Conservation (phyloP, 1,140 invertebrate genomes). For the Lethrus apterus region DNA sequence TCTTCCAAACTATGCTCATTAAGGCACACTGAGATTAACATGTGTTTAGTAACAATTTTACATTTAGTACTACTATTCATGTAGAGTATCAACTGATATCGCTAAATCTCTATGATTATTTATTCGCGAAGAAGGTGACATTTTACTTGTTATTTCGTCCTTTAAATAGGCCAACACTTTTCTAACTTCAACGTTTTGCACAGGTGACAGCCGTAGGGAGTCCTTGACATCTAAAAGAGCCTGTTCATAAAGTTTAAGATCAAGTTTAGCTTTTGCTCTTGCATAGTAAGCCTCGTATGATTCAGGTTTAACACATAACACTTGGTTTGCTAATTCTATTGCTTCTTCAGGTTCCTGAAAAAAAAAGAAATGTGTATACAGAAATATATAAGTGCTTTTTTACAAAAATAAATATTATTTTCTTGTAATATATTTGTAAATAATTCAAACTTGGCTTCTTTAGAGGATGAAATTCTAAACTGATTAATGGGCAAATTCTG, state of each 20-base stretch:
- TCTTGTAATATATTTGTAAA: too few relatives aligned
- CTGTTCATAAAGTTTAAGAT: slow-evolving; percentile 52
- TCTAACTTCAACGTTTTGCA: slow-evolving; percentile 58
- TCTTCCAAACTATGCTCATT: too few relatives aligned
- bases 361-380: too few relatives aligned
- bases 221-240: slow-evolving; percentile 63
- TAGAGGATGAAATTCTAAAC: too few relatives aligned
- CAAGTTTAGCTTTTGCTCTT: slow-evolving; percentile 75
- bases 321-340: slow-evolving; percentile 79
- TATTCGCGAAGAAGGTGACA: slow-evolving; percentile 34
- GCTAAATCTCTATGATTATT: slow-evolving; percentile 35
- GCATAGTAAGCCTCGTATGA: slow-evolving; percentile 92
- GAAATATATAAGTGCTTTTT: too few relatives aligned
- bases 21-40: too few relatives aligned
- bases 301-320: slow-evolving; percentile 70
- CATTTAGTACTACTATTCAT: too few relatives aligned
- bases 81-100: slow-evolving; percentile 40
- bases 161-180: slow-evolving; percentile 56
- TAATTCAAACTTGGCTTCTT: too few relatives aligned
- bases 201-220: slow-evolving; percentile 57
- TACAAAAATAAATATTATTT: too few relatives aligned
- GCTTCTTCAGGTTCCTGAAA: slow-evolving; percentile 72
- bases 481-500: too few relatives aligned
- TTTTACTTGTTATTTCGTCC: slow-evolving; percentile 53
- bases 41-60: slow-evolving; percentile 18